Conservation (phyloP, 2,113 vertebrate genomes). For the chimpanzee (Pan troglodytes) region NHGRI_mPanTro3-v2.1_pri NC_072408.2:94983001-94983500, state of each 20-base stretch:
- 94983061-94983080: conserved; percentile 96
- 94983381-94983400: neutral
- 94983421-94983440: neutral
- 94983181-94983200: neutral
- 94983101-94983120: conserved; percentile 94
- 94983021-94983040: conserved; percentile 94
- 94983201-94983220: neutral
- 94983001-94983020: neutral
- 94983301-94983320: neutral
- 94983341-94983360: neutral
- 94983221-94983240: neutral
- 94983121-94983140: conserved; percentile 90
- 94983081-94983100: conserved; percentile 96
- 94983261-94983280: neutral
- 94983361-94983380: neutral
- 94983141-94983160: neutral
- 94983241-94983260: neutral
- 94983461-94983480: neutral
- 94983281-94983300: neutral
- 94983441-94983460: neutral
- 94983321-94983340: neutral
- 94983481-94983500: neutral
- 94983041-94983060: conserved; percentile 98
- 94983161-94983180: neutral
- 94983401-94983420: neutral